Percentiles rank a stretch among this genome's conserved stretches.
Conservation (phyloP, 1,140 invertebrate genomes). For the Philotrypesis tridentata region DNA sequence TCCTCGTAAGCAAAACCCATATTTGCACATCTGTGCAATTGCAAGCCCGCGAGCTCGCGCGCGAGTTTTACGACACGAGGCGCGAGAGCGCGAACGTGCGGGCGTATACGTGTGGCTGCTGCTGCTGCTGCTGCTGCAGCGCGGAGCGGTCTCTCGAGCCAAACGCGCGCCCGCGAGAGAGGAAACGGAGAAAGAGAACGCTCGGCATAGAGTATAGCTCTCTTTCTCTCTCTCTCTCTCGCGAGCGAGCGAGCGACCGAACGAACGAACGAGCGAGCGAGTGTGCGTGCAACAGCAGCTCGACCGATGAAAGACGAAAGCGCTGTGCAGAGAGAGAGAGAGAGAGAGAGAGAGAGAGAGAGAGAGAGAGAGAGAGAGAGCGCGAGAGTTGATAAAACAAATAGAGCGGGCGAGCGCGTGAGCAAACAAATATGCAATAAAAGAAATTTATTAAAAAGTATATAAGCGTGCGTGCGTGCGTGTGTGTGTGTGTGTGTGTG, state of each 20-base stretch:
- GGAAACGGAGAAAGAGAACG: not conserved
- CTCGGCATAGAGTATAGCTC: not conserved
- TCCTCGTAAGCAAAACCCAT: constrained; percentile 30
- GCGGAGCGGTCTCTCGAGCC: not conserved
- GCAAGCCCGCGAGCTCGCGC: not conserved
- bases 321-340: not conserved
- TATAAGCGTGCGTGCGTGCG: not conserved
- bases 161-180: not conserved
- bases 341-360: not conserved
- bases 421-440: not conserved
- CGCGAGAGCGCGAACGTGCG: not conserved
- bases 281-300: not conserved
- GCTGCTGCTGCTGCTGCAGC: too few species aligned
- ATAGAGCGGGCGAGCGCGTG: not conserved
- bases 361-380: too few species aligned
- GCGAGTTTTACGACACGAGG: constrained; percentile 8
- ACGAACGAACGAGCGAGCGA: too few species aligned
- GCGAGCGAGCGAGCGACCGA: not conserved
- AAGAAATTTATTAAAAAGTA: not conserved
- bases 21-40: constrained; percentile 43
- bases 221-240: not conserved
- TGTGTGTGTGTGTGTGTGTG: not conserved
- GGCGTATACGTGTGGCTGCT: not conserved
- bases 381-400: not conserved
- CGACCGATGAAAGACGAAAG: not conserved